These are phyloP conservation scores for Petrocephalus schoutedeni DNA, from an alignment of 2,797 vertebrate genomes.

Conservation along the genomic window DNA sequence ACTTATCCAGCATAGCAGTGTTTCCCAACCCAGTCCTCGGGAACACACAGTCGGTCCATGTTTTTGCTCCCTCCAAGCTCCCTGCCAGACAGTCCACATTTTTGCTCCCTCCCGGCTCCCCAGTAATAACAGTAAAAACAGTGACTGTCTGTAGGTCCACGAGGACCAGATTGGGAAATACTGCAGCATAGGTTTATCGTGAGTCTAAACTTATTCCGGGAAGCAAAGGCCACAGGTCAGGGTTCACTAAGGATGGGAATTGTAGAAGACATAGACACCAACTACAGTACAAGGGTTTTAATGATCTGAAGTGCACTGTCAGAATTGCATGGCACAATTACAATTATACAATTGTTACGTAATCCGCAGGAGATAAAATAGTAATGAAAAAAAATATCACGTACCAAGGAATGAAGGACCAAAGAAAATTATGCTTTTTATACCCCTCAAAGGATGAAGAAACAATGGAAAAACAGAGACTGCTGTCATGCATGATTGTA, in stretches of 20 bases:
- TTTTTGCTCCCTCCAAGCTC: too few relatives aligned
- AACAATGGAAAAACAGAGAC: neutral
- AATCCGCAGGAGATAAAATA: neutral
- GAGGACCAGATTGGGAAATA: too few relatives aligned
- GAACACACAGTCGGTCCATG: too few relatives aligned
- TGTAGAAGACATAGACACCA: neutral
- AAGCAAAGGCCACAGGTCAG: neutral
- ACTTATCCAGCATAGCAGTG: too few relatives aligned
- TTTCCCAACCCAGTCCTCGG: too few relatives aligned
- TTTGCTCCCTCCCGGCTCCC: too few relatives aligned
- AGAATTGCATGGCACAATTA: neutral
- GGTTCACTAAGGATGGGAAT: neutral
- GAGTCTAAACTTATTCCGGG: neutral
- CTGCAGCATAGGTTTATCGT: neutral
- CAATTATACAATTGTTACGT: neutral
- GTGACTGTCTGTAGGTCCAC: too few relatives aligned
- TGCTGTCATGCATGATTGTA: too few relatives aligned
- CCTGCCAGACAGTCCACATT: too few relatives aligned
- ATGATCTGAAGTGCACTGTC: neutral
- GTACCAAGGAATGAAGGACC: neutral
- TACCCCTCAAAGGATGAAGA: neutral
- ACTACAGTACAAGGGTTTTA: neutral
- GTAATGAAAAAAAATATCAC: neutral
- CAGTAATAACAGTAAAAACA: too few relatives aligned
- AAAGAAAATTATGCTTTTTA: neutral